Conservation (phyloP, 2,888 invertebrate genomes). For the Uloborus plumipes region DNA sequence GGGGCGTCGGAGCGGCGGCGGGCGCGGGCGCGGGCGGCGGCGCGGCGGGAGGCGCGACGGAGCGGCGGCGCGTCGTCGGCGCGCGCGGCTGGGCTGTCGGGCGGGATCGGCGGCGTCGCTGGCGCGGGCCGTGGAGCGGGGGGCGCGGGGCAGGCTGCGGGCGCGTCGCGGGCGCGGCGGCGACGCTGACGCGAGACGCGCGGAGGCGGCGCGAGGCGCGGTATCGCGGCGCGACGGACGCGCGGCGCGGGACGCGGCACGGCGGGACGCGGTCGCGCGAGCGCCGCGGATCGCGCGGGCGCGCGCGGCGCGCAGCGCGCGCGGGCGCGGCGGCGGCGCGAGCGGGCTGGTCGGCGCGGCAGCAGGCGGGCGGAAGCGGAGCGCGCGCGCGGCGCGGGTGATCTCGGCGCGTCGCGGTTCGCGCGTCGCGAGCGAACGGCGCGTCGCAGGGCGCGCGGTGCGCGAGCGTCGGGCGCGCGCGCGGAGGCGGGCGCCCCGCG, state of each 20-base stretch:
- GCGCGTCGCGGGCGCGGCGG: not conserved
- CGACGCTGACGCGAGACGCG: not conserved
- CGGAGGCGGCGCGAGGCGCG: not conserved
- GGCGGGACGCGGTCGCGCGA: not conserved
- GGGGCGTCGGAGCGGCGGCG: not conserved
- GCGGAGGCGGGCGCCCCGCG: no score
- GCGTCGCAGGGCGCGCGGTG: not conserved
- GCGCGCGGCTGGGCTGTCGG: not conserved
- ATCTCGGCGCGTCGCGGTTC: not conserved
- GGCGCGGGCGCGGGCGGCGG: not conserved
- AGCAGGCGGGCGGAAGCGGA: not conserved
- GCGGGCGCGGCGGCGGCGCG: not conserved
- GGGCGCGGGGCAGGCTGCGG: not conserved
- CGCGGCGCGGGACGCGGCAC: not conserved
- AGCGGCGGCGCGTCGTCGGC: not conserved
- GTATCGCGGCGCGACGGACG: not conserved
- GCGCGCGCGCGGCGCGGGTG: not conserved
- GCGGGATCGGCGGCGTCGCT: not conserved
- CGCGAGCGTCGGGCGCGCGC: not conserved
- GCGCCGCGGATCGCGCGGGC: not conserved
- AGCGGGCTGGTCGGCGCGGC: not conserved
- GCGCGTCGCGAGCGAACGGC: not conserved
- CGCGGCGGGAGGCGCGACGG: not conserved
- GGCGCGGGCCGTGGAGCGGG: not conserved
- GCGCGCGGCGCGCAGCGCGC: not conserved